Conservation (phyloP, 1,140 invertebrate species). For the Hylyphantes graminicola region DNA sequence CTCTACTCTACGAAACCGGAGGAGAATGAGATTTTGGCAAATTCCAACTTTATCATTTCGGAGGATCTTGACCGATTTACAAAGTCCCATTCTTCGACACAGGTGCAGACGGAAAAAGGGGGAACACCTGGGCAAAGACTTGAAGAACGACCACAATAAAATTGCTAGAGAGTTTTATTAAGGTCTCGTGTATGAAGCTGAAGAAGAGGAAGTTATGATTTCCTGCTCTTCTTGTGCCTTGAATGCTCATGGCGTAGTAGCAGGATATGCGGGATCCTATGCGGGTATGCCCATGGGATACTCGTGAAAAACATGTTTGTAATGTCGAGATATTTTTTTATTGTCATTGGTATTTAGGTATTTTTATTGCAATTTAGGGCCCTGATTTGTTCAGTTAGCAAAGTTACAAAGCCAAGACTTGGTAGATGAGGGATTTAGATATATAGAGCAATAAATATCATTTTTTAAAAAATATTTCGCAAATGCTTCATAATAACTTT, state of each 20-base stretch:
- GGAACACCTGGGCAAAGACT: slow-evolving; percentile 11
- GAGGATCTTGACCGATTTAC: slow-evolving; percentile 10
- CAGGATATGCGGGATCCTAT: slow-evolving; percentile 20
- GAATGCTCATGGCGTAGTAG: no score
- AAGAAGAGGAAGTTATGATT: slow-evolving; percentile 34
- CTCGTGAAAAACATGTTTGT: neutral
- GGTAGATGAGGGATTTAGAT: no score
- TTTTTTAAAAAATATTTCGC: no score
- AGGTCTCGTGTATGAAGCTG: slow-evolving; percentile 16
- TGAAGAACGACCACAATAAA: neutral
- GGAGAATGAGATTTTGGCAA: neutral
- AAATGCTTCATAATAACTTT: no score
- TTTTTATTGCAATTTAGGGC: no score
- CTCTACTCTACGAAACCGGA: neutral
- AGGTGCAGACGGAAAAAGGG: neutral
- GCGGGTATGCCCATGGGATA: neutral
- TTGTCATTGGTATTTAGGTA: no score
- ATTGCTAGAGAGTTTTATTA: slow-evolving; percentile 1
- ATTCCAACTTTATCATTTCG: slow-evolving; percentile 22
- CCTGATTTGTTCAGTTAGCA: no score
- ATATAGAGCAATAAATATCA: no score
- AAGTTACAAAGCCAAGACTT: no score
- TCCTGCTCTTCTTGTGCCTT: neutral
- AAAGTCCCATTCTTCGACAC: slow-evolving; percentile 4
- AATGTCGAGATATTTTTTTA: neutral